A percentile compares a stretch with the other conserved stretches of the same genome.
These are phyloP conservation scores for Novumbra hubbsi DNA, from an alignment of 2,797 vertebrate genomes.

Conservation along the genomic window DNA sequence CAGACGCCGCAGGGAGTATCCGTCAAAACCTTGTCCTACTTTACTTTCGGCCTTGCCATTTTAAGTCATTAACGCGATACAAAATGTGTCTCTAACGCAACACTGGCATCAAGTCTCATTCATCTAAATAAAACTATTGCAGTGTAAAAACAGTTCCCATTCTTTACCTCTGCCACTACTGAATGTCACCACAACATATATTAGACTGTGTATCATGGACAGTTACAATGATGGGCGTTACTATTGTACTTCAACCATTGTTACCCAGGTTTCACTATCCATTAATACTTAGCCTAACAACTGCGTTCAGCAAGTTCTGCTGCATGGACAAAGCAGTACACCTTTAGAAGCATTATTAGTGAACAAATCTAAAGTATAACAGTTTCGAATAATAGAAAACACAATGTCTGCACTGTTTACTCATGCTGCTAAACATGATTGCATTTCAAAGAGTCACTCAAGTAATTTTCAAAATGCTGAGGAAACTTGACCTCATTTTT, in stretches of 20 bases:
- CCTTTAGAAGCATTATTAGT: constrained; percentile 14
- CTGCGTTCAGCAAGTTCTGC: constrained; percentile 24
- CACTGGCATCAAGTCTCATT: too few relatives aligned
- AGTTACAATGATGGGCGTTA: neutral
- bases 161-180: neutral
- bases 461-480: constrained; percentile 75
- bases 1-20: too few relatives aligned
- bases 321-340: constrained; percentile 37
- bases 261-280: neutral
- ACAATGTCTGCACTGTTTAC: constrained; percentile 62
- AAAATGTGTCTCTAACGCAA: too few relatives aligned
- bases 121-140: too few relatives aligned
- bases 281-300: constrained; percentile 38
- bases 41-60: too few relatives aligned
- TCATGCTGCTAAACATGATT: constrained; percentile 69
- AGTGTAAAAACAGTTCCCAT: too few relatives aligned
- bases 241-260: neutral
- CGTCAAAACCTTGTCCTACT: too few relatives aligned
- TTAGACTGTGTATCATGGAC: neutral
- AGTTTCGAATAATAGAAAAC: constrained; percentile 49
- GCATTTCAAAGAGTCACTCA: constrained; percentile 75
- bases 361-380: constrained; percentile 32
- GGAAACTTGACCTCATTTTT: constrained; percentile 76
- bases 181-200: neutral
- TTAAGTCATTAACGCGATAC: too few relatives aligned